Base-by-base conservation (phyloP, 2,888 invertebrate species). In the Iselma pallidipennis region DNA sequence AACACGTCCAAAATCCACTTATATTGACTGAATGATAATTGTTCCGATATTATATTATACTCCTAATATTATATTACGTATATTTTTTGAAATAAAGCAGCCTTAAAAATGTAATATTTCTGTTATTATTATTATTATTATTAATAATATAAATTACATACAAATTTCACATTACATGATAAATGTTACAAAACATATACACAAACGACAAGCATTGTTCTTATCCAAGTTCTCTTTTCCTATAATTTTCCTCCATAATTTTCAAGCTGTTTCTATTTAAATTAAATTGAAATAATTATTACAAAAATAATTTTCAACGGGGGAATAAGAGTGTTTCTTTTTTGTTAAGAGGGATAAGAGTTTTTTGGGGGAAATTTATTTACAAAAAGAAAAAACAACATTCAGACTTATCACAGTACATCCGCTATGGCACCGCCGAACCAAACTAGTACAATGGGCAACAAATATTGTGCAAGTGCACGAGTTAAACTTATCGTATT, bases 371-470 rank as follows among this genome's bases (percentile, higher is more conserved):
- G 37, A 37, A 21, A 28, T 45, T 55, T 62, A 62, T 62, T 54
- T 62, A 71, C 71, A 73, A 64, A 66, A 68, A 73, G 63, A 66
- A 68, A 71, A 68, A 67, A 71, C 60, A 58, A 55, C 68, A 66
- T 65, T 59, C 67, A 69, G 68, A 64, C 71, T 76, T 85, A 88
- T 90, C 91, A 92, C 87, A 92, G 90, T 83, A 92, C 86, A 81
- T 93, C 92, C 75, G 89, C 88, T 80, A 93, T 87, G 74, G 91
- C 89, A 67, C 91, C 89, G 61, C 92, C 92, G 82, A 94, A 91
- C 93, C 93, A 94, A 76, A 91, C 90, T 81, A 94, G 88, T 71
- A 91, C 90, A 45, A 94, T 89, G 3, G 94, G 93, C 78, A 94
- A 82, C 65, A 94, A 85, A 82, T 92, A 93, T 51, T 90, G 87